Percentiles rank a stretch among this genome's conserved stretches.
phyloP scores from a whole-genome alignment of 2,888 invertebrate genomes.

The Piscicola geometra region DNA sequence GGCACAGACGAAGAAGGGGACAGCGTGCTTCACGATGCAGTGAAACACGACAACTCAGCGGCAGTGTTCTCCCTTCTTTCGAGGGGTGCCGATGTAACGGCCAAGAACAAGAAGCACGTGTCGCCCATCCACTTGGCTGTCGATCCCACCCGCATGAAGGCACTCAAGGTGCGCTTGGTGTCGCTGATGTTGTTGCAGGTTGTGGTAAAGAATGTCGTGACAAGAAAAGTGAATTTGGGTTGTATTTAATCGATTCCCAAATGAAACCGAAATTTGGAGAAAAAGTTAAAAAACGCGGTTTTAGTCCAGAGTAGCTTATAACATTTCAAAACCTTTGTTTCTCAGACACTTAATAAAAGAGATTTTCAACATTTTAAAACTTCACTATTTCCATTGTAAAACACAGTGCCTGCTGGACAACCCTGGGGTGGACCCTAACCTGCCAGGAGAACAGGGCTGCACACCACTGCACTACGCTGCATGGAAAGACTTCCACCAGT shows the following conservation, averaged over 20 bases:
- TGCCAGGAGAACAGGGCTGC: constrained; percentile 73
- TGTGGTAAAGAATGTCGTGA: no score
- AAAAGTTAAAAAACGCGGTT: no score
- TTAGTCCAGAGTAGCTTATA: no score
- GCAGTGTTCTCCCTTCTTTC: constrained; percentile 69
- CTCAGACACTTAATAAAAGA: no score
- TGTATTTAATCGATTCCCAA: no score
- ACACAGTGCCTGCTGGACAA: constrained; percentile 46
- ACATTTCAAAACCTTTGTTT: no score
- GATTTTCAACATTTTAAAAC: no score
- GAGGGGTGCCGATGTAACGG: constrained; percentile 66
- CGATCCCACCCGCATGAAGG: constrained; percentile 66
- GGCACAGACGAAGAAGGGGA: constrained; percentile 61
- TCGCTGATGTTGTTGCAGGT: no score
- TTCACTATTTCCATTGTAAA: not conserved
- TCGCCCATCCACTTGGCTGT: constrained; percentile 76
- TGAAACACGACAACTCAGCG: constrained; percentile 68
- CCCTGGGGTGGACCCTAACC: constrained; percentile 68
- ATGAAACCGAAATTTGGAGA: no score
- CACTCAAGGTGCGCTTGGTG: constrained; percentile 42
- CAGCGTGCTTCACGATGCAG: constrained; percentile 77
- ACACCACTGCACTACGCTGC: constrained; percentile 80
- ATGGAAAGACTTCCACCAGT: constrained; percentile 75
- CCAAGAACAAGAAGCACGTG: constrained; percentile 72
- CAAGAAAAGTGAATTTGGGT: no score